Evolutionary conservation across 2,113 vertebrate species (phyloP), one percentile per base, ranked within the genome.

Genomic region (Struthidea cinerea): DNA sequence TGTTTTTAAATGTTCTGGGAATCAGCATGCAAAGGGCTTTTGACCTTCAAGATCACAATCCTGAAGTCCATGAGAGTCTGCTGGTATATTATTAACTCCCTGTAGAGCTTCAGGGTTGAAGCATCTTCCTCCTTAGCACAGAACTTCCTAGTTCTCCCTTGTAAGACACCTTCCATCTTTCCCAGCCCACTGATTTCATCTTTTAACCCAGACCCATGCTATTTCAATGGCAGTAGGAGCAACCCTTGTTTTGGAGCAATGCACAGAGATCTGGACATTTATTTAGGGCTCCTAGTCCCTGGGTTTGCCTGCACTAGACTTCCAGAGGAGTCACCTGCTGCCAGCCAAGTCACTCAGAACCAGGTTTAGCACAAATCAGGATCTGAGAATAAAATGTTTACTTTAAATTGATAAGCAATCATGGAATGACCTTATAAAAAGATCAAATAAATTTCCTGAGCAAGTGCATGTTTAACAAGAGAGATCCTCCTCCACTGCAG

Each of bases 261-360:
- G 47, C 32, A 5, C n/a, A 65, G 44, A 26, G 46, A 57, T 13
- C 30, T 57, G 39, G 30, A 55, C 0, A 0, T 16, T 33, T 33
- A 42, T 27, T 57, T 56, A n/a, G 44, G 30, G 27, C 6, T 71
- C 53, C 16, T 19, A 9, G 37, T n/a, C 22, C 14, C 16, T 52
- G 49, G 16, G 13, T 83, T 76, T 69, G 18, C 13, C 37, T 41
- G 14, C 26, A 30, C 27, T 56, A 71, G 61, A 49, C 22, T 8
- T 82, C 41, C 28, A 75, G 57, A 68, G 33, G 10, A 59, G n/a
- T 37, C 9, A 46, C 16, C 32, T 52, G 15, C 47, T 91, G 42
- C 27, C 74, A 82, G 46, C 32, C 24, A 56, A 68, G 65, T 18
- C 22, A 23, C 18, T 76, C 6, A 1, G 1, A 70, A 47, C 17